phyloP scores from a whole-genome alignment of 2,797 vertebrate species.

The Enteromius unitaeniatus region DNA sequence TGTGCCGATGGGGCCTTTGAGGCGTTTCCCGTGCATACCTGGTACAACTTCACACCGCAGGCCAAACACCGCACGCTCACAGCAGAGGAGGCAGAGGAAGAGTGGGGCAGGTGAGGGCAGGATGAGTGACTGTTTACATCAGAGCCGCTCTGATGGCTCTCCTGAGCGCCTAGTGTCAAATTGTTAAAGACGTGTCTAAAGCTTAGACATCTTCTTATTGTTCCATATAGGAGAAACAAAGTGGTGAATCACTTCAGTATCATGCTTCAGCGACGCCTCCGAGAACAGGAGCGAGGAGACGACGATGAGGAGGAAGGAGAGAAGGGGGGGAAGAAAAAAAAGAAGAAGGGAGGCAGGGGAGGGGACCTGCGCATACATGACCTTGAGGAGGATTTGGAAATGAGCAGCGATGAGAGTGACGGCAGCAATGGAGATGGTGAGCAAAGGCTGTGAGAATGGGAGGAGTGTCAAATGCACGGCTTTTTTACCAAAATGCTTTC shows the following conservation, averaged over 20 bases:
- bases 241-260: constrained; percentile 96
- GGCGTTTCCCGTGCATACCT: constrained; percentile 90
- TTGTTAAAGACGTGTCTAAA: too few species aligned
- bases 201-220: neutral
- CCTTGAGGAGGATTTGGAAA: constrained; percentile 90
- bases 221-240: constrained; percentile 85
- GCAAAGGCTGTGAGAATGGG: neutral
- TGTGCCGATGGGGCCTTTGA: constrained; percentile 92
- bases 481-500: neutral
- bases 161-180: neutral
- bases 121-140: neutral
- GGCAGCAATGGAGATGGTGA: constrained; percentile 85
- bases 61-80: constrained; percentile 91
- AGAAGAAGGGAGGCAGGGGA: constrained; percentile 71
- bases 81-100: constrained; percentile 92
- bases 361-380: constrained; percentile 88
- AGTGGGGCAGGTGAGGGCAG: constrained; percentile 85
- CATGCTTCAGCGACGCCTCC: constrained; percentile 91
- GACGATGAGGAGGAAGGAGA: constrained; percentile 83
- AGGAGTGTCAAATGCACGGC: neutral
- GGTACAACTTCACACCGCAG: constrained; percentile 91
- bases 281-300: constrained; percentile 84
- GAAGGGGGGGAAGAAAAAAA: constrained; percentile 82
- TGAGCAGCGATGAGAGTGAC: constrained; percentile 88
- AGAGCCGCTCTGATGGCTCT: neutral